Evolutionary conservation across 2,888 invertebrate genomes (phyloP).

Genomic region (Nebria salina): DNA sequence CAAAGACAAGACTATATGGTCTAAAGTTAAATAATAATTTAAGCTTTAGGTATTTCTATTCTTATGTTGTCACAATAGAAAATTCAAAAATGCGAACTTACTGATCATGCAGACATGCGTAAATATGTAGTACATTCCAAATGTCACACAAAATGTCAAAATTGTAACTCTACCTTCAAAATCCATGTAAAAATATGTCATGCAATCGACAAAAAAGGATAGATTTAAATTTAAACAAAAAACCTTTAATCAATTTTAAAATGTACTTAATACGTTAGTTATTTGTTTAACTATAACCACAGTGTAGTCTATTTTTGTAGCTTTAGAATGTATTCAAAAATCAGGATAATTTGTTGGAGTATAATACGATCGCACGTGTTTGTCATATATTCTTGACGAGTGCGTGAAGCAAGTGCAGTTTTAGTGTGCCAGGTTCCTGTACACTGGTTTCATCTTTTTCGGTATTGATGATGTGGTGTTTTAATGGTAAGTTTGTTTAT

Average conservation of each 20-base stretch:
- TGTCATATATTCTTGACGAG: slow-evolving; percentile 23
- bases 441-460: slow-evolving; percentile 24
- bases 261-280: slow-evolving; percentile 28
- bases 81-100: slow-evolving; percentile 31
- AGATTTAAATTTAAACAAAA: slow-evolving; percentile 27
- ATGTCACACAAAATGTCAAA: slow-evolving; percentile 23
- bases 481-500: not conserved
- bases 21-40: not conserved
- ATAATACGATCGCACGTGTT: not conserved
- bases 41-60: not conserved
- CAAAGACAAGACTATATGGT: not conserved
- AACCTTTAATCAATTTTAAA: slow-evolving; percentile 34
- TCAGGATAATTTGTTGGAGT: not conserved
- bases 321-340: not conserved
- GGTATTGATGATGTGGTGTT: not conserved
- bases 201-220: slow-evolving; percentile 34
- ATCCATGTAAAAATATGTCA: slow-evolving; percentile 40
- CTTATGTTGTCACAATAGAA: slow-evolving; percentile 12
- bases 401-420: slow-evolving; percentile 44
- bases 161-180: slow-evolving; percentile 39
- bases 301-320: not conserved
- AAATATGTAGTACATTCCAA: slow-evolving; percentile 23
- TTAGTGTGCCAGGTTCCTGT: slow-evolving; percentile 41
- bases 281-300: not conserved
- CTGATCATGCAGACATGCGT: slow-evolving; percentile 29